phyloP scores from a whole-genome alignment of 2,888 invertebrate genomes.

The Drosophila kambysellisi region DNA sequence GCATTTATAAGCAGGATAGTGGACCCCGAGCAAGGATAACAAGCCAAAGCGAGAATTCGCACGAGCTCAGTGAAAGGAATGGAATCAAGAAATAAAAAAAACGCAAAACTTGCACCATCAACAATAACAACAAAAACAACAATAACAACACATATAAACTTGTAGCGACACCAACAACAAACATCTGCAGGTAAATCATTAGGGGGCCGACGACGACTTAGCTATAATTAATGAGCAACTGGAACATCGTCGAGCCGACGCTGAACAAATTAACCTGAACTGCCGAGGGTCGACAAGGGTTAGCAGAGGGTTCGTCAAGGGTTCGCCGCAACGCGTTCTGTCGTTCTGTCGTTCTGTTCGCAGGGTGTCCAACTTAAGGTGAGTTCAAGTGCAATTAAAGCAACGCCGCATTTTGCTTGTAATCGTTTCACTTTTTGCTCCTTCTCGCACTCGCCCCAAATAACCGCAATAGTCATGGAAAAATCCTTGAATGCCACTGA shows the following conservation, averaged over 20 bases:
- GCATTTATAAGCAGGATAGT: slow-evolving; percentile 59
- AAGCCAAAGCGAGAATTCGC: slow-evolving; percentile 37
- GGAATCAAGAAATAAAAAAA: slow-evolving; percentile 65
- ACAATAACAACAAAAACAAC: slow-evolving; percentile 8
- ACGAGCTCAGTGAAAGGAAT: slow-evolving; percentile 42
- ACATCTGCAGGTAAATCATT: slow-evolving; percentile 72
- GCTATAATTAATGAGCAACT: slow-evolving; percentile 77
- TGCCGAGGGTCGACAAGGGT: slow-evolving; percentile 22
- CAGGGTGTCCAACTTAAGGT: slow-evolving; percentile 26
- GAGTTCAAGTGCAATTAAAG: slow-evolving; percentile 73
- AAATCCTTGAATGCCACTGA: slow-evolving; percentile 8
- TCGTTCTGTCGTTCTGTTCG: neutral
- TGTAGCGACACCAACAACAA: slow-evolving; percentile 30
- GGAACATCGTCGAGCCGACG: slow-evolving; percentile 65
- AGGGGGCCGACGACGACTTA: slow-evolving; percentile 53
- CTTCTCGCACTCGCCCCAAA: neutral
- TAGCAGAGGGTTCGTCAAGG: neutral
- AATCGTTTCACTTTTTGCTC: slow-evolving; percentile 26
- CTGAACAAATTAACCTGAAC: slow-evolving; percentile 73
- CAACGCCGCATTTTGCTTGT: slow-evolving; percentile 54
- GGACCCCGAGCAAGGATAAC: slow-evolving; percentile 32
- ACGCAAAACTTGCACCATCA: slow-evolving; percentile 52
- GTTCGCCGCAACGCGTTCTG: neutral
- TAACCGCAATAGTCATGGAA: slow-evolving; percentile 6
- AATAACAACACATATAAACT: slow-evolving; percentile 12